phyloP scores from a whole-genome alignment of 2,888 invertebrate genomes.

The Ptychoptera contaminata region DNA sequence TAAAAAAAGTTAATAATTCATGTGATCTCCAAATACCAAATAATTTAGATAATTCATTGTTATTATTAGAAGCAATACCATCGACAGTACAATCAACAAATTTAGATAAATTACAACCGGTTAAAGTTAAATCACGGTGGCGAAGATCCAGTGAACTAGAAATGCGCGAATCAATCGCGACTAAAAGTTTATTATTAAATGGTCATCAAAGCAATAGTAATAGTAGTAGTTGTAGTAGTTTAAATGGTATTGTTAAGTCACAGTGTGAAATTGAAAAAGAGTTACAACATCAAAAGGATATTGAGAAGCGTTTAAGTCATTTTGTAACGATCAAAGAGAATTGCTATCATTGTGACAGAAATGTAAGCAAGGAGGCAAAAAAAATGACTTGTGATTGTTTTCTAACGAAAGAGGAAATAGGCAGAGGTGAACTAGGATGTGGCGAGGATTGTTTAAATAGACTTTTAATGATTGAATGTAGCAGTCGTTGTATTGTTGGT shows the following conservation, averaged over 20 bases:
- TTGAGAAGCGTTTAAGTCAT: slow-evolving; percentile 43
- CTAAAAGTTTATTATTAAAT: neutral
- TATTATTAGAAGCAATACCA: too few relatives aligned
- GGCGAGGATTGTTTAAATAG: slow-evolving; percentile 94
- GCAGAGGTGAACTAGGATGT: slow-evolving; percentile 71
- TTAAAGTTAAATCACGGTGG: slow-evolving; percentile 68
- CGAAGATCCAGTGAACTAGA: slow-evolving; percentile 58
- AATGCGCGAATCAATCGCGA: slow-evolving; percentile 29
- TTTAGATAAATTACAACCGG: slow-evolving; percentile 45
- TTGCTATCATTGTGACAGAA: slow-evolving; percentile 68
- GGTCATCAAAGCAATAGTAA: neutral
- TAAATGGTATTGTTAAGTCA: slow-evolving; percentile 15
- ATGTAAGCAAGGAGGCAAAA: slow-evolving; percentile 77
- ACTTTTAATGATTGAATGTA: slow-evolving; percentile 97
- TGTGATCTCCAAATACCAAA: slow-evolving; percentile 12
- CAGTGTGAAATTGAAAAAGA: slow-evolving; percentile 20
- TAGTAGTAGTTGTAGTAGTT: neutral
- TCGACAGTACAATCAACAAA: slow-evolving; percentile 13
- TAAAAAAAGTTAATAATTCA: slow-evolving; percentile 32
- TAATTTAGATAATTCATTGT: too few relatives aligned
- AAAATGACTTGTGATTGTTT: slow-evolving; percentile 94
- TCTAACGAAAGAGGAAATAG: slow-evolving; percentile 74
- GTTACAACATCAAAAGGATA: slow-evolving; percentile 28
- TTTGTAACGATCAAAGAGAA: slow-evolving; percentile 75
- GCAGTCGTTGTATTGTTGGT: slow-evolving; percentile 74